These are phyloP conservation scores for Takifugu ocellatus DNA, from an alignment of 2,797 vertebrate species.

Conservation along the genomic window DNA sequence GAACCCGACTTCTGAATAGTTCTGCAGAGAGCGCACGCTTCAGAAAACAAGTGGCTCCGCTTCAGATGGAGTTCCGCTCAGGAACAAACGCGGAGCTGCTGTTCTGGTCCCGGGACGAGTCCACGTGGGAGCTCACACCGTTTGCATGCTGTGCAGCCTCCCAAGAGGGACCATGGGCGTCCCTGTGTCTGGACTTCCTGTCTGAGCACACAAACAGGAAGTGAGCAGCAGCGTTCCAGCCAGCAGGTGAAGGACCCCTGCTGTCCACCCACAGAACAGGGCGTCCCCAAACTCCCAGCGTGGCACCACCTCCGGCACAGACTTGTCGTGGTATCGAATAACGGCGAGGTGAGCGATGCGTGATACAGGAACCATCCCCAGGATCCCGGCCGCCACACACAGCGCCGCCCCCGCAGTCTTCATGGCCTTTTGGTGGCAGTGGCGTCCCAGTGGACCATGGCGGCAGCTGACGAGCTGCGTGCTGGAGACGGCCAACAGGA, in stretches of 20 bases:
- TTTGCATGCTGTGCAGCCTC: no score
- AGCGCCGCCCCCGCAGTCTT: constrained; percentile 12
- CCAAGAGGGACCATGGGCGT: background rate
- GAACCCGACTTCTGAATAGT: no score
- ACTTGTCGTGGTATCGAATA: constrained; percentile 58
- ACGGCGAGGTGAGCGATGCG: constrained; percentile 59
- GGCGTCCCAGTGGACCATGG: constrained; percentile 22
- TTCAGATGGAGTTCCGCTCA: no score
- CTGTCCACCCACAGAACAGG: constrained; percentile 72
- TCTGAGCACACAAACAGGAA: constrained; percentile 55
- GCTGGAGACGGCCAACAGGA: constrained; percentile 58
- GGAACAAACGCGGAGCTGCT: no score
- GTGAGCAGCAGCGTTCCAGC: constrained; percentile 64
- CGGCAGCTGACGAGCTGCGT: constrained; percentile 59
- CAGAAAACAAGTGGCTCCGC: no score
- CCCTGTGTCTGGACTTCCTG: constrained; percentile 8
- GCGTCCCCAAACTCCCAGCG: constrained; percentile 72
- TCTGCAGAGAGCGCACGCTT: no score
- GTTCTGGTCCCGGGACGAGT: no score
- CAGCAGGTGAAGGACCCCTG: constrained; percentile 54
- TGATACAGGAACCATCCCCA: constrained; percentile 64
- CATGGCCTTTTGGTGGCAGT: constrained; percentile 41
- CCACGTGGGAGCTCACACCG: no score
- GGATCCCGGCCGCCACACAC: constrained; percentile 34
- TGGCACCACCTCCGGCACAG: constrained; percentile 53